phyloP scores from a whole-genome alignment of 1,140 invertebrate species.

The Lepidurus packardi region DNA sequence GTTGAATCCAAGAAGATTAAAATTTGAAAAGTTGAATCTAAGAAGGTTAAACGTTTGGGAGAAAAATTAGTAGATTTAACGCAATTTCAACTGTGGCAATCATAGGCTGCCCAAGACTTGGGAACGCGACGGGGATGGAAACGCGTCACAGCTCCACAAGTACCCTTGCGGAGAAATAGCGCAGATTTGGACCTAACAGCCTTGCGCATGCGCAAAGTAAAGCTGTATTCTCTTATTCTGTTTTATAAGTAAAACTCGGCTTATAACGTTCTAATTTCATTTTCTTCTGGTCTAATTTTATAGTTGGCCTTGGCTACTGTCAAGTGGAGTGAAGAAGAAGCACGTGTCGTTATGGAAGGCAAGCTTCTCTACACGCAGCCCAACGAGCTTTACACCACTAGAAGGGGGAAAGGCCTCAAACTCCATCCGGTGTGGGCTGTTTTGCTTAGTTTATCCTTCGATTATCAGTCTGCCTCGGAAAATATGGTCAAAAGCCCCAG shows the following conservation, averaged over 20 bases:
- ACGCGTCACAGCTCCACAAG: not conserved
- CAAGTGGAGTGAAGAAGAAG: conserved; percentile 83
- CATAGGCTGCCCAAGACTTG: not conserved
- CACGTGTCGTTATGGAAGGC: conserved; percentile 78
- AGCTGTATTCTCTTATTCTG: not conserved
- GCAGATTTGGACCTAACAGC: not conserved
- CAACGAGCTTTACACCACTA: conserved; percentile 71
- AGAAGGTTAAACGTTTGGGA: not conserved
- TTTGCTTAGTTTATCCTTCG: not conserved
- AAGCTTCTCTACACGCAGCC: conserved; percentile 76
- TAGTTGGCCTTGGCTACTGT: conserved; percentile 84
- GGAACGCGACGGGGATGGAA: not conserved
- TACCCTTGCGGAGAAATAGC: not conserved
- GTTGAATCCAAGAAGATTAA: too few species aligned
- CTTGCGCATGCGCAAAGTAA: conserved; percentile 10
- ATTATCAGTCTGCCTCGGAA: not conserved
- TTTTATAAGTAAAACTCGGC: not conserved
- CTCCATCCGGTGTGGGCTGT: conserved; percentile 3
- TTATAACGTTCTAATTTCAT: not conserved
- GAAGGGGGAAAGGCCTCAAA: conserved; percentile 46
- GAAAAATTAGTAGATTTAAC: not conserved
- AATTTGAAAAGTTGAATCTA: too few species aligned
- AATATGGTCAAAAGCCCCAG: not conserved
- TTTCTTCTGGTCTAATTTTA: conserved; percentile 4
- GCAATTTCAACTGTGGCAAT: not conserved